phyloP scores from a whole-genome alignment of 1,140 invertebrate species.

The Daktulosphaira vitifoliae region DNA sequence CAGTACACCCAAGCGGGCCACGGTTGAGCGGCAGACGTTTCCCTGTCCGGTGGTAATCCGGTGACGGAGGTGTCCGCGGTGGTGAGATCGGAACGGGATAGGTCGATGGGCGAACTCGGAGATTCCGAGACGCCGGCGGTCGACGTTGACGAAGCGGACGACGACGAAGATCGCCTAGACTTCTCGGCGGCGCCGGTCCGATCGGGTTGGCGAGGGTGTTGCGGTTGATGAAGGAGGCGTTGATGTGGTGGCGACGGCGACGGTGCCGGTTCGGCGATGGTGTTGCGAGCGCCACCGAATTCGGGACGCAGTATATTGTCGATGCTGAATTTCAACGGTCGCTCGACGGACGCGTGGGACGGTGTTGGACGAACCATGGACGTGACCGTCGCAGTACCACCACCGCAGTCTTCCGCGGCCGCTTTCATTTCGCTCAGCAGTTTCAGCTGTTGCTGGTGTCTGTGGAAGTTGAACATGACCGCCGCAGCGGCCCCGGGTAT shows the following conservation, averaged over 20 bases:
- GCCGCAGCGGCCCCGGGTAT: too few species aligned
- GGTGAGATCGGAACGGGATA: constrained; percentile 5
- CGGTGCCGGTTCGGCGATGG: constrained; percentile 42
- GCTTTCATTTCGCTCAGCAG: too few species aligned
- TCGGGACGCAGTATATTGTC: constrained; percentile 55
- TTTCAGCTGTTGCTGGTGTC: too few species aligned
- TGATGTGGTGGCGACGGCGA: constrained; percentile 35
- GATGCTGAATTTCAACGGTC: constrained; percentile 49
- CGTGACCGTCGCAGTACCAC: constrained; percentile 1
- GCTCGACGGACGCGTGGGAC: constrained; percentile 1
- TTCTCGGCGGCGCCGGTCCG: constrained; percentile 50
- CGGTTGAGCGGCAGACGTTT: constrained; percentile 39
- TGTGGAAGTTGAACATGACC: too few species aligned
- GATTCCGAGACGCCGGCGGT: constrained; percentile 1
- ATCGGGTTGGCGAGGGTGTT: constrained; percentile 23
- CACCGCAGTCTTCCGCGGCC: neutral
- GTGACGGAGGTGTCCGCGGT: neutral
- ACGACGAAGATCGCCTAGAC: constrained; percentile 40
- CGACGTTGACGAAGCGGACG: constrained; percentile 29
- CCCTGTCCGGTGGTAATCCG: neutral
- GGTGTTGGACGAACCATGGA: neutral
- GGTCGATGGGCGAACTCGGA: constrained; percentile 33
- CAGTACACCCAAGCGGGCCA: constrained; percentile 87
- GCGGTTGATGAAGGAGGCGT: constrained; percentile 28
- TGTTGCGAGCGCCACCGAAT: constrained; percentile 46